Percentiles rank a stretch among this genome's conserved stretches.
Conservation (phyloP, 2,888 invertebrate species). For the Brachypterus glaber region DNA sequence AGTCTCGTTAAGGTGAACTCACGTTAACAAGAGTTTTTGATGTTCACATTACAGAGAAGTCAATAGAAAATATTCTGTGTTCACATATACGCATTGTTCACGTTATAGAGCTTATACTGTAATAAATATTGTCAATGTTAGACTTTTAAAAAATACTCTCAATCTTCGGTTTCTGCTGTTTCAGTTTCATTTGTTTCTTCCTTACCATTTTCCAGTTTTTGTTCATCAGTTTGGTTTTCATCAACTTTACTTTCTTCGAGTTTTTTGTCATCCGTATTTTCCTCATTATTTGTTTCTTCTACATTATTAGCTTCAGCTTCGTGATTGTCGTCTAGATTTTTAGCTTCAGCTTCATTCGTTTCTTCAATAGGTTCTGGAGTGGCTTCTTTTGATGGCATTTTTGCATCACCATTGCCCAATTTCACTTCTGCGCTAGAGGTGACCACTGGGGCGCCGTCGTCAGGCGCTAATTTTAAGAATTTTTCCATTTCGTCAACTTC, state of each 20-base stretch:
- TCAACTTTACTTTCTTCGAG: slow-evolving; percentile 23
- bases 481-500: slow-evolving; percentile 83
- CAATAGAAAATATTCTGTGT: too few relatives aligned
- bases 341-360: slow-evolving; percentile 24
- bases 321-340: slow-evolving; percentile 25
- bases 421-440: slow-evolving; percentile 42
- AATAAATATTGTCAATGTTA: slow-evolving; percentile 10
- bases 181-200: slow-evolving; percentile 15
- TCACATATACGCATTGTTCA: too few relatives aligned
- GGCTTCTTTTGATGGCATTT: slow-evolving; percentile 22
- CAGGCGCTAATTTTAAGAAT: slow-evolving; percentile 68
- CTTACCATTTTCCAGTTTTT: slow-evolving; percentile 12
- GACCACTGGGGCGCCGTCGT: slow-evolving; percentile 42
- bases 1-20: too few relatives aligned
- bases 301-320: slow-evolving; percentile 20
- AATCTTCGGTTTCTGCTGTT: slow-evolving; percentile 17
- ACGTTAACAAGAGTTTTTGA: too few relatives aligned
- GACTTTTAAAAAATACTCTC: slow-evolving; percentile 7
- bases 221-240: slow-evolving; percentile 13
- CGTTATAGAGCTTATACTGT: too few relatives aligned
- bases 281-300: slow-evolving; percentile 19
- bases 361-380: slow-evolving; percentile 21
- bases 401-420: slow-evolving; percentile 31
- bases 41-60: too few relatives aligned
- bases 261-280: slow-evolving; percentile 16